Conservation (phyloP, 1,140 invertebrate genomes). For the Aplysia californica region DNA sequence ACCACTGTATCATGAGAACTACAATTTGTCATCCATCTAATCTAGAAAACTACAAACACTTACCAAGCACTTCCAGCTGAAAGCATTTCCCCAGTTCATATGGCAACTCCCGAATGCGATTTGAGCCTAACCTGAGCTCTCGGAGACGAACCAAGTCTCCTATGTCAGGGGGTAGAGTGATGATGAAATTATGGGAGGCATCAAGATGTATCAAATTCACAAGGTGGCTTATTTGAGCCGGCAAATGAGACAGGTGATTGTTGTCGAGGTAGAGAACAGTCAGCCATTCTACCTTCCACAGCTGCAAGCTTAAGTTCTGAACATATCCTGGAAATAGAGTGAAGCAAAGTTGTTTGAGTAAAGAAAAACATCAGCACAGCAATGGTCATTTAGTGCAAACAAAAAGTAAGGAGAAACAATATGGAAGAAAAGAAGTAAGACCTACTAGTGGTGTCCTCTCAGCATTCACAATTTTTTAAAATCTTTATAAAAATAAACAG, state of each 20-base stretch:
- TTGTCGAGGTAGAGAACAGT: slow-evolving; percentile 95
- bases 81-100: slow-evolving; percentile 98
- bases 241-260: slow-evolving; percentile 89
- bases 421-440: no score
- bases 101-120: slow-evolving; percentile 91
- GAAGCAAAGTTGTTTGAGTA: background rate
- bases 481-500: no score
- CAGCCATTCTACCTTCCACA: slow-evolving; percentile 91
- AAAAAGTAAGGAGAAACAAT: no score
- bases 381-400: no score
- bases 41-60: no score
- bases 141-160: slow-evolving; percentile 94
- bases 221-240: slow-evolving; percentile 87
- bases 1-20: no score
- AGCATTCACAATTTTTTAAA: no score
- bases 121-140: slow-evolving; percentile 94
- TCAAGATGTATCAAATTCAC: slow-evolving; percentile 88
- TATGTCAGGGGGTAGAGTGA: slow-evolving; percentile 92
- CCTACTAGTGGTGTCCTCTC: no score
- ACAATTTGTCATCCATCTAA: no score
- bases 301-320: slow-evolving; percentile 87
- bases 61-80: slow-evolving; percentile 74
- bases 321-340: slow-evolving; percentile 80
- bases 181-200: slow-evolving; percentile 87
- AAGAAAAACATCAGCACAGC: no score